These are phyloP conservation scores for Diachasmimorpha longicaudata DNA, from an alignment of 1,140 invertebrate species.

Conservation along the genomic window DNA sequence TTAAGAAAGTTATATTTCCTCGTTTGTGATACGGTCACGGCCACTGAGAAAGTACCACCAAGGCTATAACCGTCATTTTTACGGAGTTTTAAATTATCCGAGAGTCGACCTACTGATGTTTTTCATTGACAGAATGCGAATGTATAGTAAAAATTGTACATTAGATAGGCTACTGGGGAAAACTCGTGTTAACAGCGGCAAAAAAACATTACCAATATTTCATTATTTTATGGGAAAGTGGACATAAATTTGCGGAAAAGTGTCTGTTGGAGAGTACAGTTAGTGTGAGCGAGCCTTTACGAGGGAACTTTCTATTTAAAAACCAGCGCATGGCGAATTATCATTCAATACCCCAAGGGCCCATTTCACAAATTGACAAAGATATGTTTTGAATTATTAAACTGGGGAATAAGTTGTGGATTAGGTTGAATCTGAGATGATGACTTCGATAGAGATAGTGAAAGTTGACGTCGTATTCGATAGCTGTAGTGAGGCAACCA, in stretches of 20 bases:
- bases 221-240: too few relatives aligned
- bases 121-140: neutral
- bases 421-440: too few relatives aligned
- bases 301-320: constrained; percentile 20
- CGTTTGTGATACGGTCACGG: neutral
- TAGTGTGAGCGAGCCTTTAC: constrained; percentile 9
- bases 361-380: too few relatives aligned
- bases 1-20: neutral
- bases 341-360: neutral
- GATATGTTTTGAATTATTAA: too few relatives aligned
- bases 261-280: constrained; percentile 20
- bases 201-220: too few relatives aligned
- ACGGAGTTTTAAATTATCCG: neutral
- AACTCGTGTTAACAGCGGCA: too few relatives aligned
- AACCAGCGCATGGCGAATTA: constrained; percentile 18
- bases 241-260: too few relatives aligned
- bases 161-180: too few relatives aligned
- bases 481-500: too few relatives aligned
- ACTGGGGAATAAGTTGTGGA: too few relatives aligned
- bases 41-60: neutral
- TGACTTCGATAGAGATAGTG: too few relatives aligned
- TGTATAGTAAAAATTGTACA: neutral
- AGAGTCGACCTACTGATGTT: neutral
- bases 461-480: too few relatives aligned
- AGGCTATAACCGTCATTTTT: neutral